These are phyloP conservation scores for Rhombomys opimus DNA, from an alignment of 2,113 vertebrate genomes.

Conservation along the genomic window DNA sequence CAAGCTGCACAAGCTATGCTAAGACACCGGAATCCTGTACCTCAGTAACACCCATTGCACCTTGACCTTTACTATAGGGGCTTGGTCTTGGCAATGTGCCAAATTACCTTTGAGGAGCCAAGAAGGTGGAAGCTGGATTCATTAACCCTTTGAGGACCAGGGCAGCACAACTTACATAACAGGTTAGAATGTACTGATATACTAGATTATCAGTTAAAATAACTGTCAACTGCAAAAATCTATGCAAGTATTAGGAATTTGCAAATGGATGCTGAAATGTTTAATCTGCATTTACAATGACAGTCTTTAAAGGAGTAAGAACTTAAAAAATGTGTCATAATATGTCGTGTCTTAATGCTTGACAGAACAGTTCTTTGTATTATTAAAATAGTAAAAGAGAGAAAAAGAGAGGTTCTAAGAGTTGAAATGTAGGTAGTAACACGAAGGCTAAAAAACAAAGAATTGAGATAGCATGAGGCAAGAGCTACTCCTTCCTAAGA, in stretches of 20 bases:
- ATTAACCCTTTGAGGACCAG: constrained; percentile 82
- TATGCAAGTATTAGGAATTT: constrained; percentile 44
- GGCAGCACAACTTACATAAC: background rate
- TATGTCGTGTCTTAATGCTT: constrained; percentile 24
- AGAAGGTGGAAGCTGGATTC: constrained; percentile 71
- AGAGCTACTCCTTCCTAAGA: background rate
- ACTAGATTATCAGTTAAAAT: constrained; percentile 47
- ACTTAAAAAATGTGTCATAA: constrained; percentile 32
- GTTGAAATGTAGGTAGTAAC: background rate
- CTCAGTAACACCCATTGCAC: constrained; percentile 86
- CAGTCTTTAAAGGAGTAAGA: constrained; percentile 30
- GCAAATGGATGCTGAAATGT: constrained; percentile 6
- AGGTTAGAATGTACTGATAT: constrained; percentile 58
- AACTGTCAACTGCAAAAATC: constrained; percentile 16
- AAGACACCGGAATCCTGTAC: constrained; percentile 82
- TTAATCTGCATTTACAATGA: constrained; percentile 30
- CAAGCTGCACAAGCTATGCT: constrained; percentile 82
- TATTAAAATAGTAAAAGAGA: constrained; percentile 3
- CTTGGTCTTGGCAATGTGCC: constrained; percentile 82
- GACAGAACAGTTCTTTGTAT: constrained; percentile 50
- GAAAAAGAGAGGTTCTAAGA: constrained; percentile 33
- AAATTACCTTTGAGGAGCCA: constrained; percentile 73
- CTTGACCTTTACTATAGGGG: constrained; percentile 87
- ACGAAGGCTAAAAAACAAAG: constrained; percentile 1
- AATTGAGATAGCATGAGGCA: background rate